phyloP scores from a whole-genome alignment of 1,140 invertebrate species.

The Hermatobates lingyangjiaoensis region DNA sequence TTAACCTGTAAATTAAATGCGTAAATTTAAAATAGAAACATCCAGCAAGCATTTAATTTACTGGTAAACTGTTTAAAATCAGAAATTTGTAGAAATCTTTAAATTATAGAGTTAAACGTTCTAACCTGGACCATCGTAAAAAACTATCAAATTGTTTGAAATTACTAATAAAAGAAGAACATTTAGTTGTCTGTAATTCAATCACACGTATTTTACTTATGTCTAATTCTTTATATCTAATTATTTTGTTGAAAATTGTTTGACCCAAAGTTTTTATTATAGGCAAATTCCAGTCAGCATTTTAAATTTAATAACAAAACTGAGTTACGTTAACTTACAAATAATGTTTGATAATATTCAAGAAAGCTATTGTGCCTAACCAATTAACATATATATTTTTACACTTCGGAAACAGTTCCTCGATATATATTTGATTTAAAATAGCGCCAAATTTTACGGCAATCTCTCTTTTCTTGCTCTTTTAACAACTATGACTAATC shows the following conservation, averaged over 20 bases:
- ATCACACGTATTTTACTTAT: too few relatives aligned
- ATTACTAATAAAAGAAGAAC: neutral
- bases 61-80: neutral
- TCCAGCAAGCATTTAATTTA: neutral
- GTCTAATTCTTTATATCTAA: too few relatives aligned
- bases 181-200: too few relatives aligned
- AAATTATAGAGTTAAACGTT: neutral
- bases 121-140: neutral
- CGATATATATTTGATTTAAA: neutral
- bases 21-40: neutral
- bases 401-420: neutral
- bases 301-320: too few relatives aligned
- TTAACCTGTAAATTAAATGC: conserved; percentile 23
- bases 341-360: too few relatives aligned
- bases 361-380: neutral
- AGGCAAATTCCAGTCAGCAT: too few relatives aligned
- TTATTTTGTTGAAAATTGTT: too few relatives aligned
- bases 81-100: neutral
- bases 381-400: neutral
- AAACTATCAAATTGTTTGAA: neutral
- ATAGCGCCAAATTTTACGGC: neutral
- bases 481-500: neutral
- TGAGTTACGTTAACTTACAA: too few relatives aligned
- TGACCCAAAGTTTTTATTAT: too few relatives aligned
- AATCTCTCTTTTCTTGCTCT: neutral